Evolutionary conservation across 2,797 vertebrate genomes (phyloP).

Genomic region (Oceanodroma leucorhoa): DNA sequence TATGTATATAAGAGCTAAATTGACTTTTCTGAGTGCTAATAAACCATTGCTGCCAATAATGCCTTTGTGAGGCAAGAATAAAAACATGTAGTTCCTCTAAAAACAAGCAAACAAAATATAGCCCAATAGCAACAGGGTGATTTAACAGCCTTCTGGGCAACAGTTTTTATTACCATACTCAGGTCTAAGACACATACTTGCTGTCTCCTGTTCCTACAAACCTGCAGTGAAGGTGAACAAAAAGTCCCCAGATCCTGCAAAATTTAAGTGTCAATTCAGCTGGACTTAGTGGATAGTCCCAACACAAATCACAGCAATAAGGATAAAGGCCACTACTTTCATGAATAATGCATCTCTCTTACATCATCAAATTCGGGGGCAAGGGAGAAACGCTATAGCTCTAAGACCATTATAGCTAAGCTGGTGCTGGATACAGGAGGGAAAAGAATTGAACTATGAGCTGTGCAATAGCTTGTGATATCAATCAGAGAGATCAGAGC

Average conservation of each 20-base stretch:
- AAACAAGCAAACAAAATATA: neutral
- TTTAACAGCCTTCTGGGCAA: neutral
- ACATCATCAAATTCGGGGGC: neutral
- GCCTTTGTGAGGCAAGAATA: neutral
- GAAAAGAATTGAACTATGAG: neutral
- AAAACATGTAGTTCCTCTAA: neutral
- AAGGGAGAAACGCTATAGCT: neutral
- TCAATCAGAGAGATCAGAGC: neutral
- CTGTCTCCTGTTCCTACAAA: neutral
- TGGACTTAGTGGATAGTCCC: neutral
- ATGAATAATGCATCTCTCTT: neutral
- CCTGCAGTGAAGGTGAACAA: neutral
- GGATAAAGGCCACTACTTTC: neutral
- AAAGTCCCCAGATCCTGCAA: neutral
- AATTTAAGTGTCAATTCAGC: neutral
- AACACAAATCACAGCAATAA: neutral
- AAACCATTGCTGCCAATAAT: neutral
- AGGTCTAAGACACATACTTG: neutral
- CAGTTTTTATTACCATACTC: neutral
- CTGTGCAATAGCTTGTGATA: neutral
- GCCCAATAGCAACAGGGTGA: neutral
- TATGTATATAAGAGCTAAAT: neutral
- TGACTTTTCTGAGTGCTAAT: neutral
- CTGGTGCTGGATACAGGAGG: neutral
- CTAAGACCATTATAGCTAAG: neutral